Evolutionary conservation across 2,113 vertebrate species (phyloP).

Genomic region (Octodon degus): DNA sequence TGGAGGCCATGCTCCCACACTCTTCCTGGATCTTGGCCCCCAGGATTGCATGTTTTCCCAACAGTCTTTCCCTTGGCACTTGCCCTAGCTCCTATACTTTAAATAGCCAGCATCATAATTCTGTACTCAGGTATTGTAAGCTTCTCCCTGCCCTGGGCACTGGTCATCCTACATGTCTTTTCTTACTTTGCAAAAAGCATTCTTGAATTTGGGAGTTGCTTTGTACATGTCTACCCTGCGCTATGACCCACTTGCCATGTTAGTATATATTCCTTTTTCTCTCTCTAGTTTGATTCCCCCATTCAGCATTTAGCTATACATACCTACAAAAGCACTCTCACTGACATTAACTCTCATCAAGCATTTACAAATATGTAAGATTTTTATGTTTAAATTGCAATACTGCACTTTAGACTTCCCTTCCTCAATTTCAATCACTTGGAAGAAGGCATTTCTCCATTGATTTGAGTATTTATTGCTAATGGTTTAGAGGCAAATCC

Average conservation of each 20-base stretch:
- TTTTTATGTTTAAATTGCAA: slow-evolving; percentile 46
- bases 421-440: slow-evolving; percentile 11
- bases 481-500: slow-evolving; percentile 10
- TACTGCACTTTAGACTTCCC: background rate
- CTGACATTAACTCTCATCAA: slow-evolving; percentile 23
- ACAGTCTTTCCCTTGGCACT: background rate
- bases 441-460: slow-evolving; percentile 30
- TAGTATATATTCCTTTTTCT: slow-evolving; percentile 7
- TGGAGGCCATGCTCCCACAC: slow-evolving; percentile 30
- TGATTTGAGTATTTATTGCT: background rate
- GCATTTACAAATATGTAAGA: slow-evolving; percentile 43
- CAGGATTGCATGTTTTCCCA: slow-evolving; percentile 26
- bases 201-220: slow-evolving; percentile 16
- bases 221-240: background rate
- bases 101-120: background rate
- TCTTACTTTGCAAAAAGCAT: background rate
- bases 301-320: background rate
- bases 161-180: slow-evolving; percentile 4
- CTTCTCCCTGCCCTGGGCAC: slow-evolving; percentile 9
- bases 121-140: background rate
- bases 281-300: background rate
- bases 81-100: background rate
- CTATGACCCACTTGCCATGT: background rate
- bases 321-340: slow-evolving; percentile 28
- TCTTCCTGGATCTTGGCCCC: background rate